Evolutionary conservation across 1,140 invertebrate species (phyloP), one percentile per base, ranked within the genome.

Genomic region (Cydia amplana): DNA sequence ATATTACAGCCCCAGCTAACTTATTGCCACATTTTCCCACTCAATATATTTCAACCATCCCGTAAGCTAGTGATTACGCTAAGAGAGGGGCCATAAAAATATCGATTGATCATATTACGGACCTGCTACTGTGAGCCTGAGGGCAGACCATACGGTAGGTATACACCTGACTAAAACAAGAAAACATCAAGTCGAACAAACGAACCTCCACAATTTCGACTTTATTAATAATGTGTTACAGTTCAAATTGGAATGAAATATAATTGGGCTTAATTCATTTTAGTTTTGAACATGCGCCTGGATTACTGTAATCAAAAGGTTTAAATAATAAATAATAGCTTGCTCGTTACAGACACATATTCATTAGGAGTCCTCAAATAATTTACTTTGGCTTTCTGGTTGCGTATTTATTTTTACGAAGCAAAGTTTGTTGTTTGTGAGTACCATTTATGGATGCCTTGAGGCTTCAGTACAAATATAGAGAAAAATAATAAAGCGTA

Each of bases 21-120:
- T 70, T 70, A 70, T 70, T 70, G 65, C 65, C 32, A 70, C 65
- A 70, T 70, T 70, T 70, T 70, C 65, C 65, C 65, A 70, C 65
- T 70, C 65, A 70, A 70, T 70, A 70, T 70, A 70, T 70, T 36
- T 70, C 65, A 32, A n/a, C 25, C 25, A 67, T 70, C 65, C 43
- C 18, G 28, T 36, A 70, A 70, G 65, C 65, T 43, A 70, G 65
- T 70, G 65, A 70, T 70, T 70, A 70, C 28, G 65, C 32, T 70
- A 70, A 70, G 18, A 36, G n/a, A 40, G 65, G 64, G 65, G 65
- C 65, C 65, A 70, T 70, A 70, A 70, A 70, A 70, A 70, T 70
- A 70, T 70, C 65, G 65, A 65, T 65, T 65, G 65, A 70, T 32
- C 65, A 70, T 32, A 70, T 70, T 70, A 70, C 65, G 5, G 65